These are phyloP conservation scores for Xiphias gladius DNA, from an alignment of 2,113 vertebrate species.

Conservation along the genomic window DNA sequence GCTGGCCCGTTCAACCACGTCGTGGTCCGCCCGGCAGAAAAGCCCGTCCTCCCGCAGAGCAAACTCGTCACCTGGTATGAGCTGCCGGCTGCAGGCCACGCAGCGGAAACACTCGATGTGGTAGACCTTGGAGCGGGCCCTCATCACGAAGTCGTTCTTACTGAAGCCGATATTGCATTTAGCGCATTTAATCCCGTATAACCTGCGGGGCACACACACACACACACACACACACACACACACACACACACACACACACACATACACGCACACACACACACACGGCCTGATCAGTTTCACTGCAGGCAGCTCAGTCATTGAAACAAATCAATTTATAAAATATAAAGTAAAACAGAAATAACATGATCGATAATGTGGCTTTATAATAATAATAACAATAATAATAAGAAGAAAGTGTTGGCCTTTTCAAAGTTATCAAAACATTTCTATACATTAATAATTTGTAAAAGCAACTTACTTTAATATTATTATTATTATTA, in stretches of 20 bases:
- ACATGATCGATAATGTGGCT: neutral
- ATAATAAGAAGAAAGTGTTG: neutral
- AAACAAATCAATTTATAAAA: neutral
- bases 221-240: constrained; percentile 6
- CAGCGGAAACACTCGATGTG: constrained; percentile 99
- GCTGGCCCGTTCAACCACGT: constrained; percentile 95
- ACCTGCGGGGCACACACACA: constrained; percentile 80
- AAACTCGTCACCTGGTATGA: constrained; percentile 98
- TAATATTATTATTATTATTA: neutral
- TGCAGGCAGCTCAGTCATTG: neutral
- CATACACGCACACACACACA: constrained; percentile 4
- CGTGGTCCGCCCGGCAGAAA: constrained; percentile 97
- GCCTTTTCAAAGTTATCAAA: neutral
- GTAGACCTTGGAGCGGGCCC: constrained; percentile 97
- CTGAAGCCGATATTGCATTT: constrained; percentile 99
- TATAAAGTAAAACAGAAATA: neutral
- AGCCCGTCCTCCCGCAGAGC: constrained; percentile 96
- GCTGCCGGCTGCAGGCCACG: constrained; percentile 98
- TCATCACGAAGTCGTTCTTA: constrained; percentile 99
- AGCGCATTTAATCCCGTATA: constrained; percentile 98
- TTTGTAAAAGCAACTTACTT: too few relatives aligned
- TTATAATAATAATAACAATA: neutral
- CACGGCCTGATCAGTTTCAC: constrained; percentile 25
- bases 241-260: constrained; percentile 3
- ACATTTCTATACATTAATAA: neutral